Evolutionary conservation across 2,888 invertebrate genomes (phyloP), one percentile per base, ranked within the genome.

Genomic region (Rhingia campestris): DNA sequence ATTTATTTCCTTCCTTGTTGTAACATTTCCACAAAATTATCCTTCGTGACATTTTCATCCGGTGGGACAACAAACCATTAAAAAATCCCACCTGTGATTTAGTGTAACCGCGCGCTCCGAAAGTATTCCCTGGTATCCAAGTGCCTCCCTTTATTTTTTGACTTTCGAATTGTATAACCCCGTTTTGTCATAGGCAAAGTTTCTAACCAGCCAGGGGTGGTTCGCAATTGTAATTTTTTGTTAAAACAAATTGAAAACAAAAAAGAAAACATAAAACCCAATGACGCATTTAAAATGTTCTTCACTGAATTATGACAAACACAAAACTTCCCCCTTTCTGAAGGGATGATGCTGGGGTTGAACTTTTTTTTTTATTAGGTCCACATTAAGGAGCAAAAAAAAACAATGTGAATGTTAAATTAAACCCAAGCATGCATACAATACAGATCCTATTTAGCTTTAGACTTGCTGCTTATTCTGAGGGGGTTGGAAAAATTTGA

Each of bases 1-100:
- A 77, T 66, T 77, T 77, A 82, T 72, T 72, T 77, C 66, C 76
- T 81, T 76, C 66, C 61, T 61, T 54, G 61, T 72, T 70, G 64
- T 56, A 54, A 76, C 66, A 81, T 77, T 82, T 82, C 67, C 72
- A 73, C 63, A 77, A 82, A 77, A 82, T 82, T 73, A 73, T 49
- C 61, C 72, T 70, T 63, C 9, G 3, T 9, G 69, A 45, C 45
- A 53, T 61, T 37, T 54, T 45, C 30, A 7, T 6, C 22, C 39
- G 33, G 37, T 45, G 12, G 12, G 32, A 59, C 14, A 32, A 32
- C 1, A 9, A 3, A 30, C 54, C n/a, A 39, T 22, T 4, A 47
- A 6, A 69, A 56, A 33, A 35, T 47, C 45, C 77, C 66, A 61
- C 61, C 81, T 76, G 77, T 41, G 72, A 67, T 67, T 59, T 80